Evolutionary conservation across 2,113 vertebrate species (phyloP).

Genomic region (Corynorhinus townsendii): DNA sequence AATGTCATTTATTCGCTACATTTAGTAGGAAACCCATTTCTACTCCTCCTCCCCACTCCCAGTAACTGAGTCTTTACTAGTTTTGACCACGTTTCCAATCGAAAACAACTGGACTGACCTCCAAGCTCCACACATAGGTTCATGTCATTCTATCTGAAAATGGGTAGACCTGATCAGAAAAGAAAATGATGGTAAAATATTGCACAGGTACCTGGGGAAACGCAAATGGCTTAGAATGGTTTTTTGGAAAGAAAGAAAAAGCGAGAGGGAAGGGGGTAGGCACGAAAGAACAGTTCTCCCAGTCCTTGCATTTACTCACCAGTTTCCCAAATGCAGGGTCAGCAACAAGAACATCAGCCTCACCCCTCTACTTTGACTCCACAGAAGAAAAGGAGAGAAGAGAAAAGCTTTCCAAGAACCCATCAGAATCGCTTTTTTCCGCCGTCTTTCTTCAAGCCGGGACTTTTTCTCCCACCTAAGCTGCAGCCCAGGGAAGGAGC

Average conservation of each 20-base stretch:
- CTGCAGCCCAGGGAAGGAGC: neutral
- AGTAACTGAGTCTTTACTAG: neutral
- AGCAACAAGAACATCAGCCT: conserved; percentile 78
- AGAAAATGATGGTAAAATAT: neutral
- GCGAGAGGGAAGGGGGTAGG: neutral
- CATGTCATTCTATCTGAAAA: neutral
- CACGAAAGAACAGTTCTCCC: neutral
- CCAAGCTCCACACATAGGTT: neutral
- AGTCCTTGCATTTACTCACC: conserved; percentile 73
- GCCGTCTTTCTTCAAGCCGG: neutral
- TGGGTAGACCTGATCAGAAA: neutral
- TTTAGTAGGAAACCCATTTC: conserved; percentile 4
- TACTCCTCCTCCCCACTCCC: neutral
- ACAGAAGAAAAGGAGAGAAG: conserved; percentile 50
- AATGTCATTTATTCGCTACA: neutral
- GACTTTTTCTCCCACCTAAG: conserved; percentile 31
- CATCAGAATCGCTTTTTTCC: conserved; percentile 63
- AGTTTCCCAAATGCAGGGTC: conserved; percentile 78
- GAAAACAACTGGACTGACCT: neutral
- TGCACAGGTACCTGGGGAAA: neutral
- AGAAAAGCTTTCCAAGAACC: conserved; percentile 63
- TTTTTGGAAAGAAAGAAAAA: neutral
- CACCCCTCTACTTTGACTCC: conserved; percentile 72
- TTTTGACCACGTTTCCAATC: neutral
- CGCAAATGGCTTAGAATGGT: neutral